phyloP scores from a whole-genome alignment of 2,888 invertebrate genomes.

The Matsumyia berberina region DNA sequence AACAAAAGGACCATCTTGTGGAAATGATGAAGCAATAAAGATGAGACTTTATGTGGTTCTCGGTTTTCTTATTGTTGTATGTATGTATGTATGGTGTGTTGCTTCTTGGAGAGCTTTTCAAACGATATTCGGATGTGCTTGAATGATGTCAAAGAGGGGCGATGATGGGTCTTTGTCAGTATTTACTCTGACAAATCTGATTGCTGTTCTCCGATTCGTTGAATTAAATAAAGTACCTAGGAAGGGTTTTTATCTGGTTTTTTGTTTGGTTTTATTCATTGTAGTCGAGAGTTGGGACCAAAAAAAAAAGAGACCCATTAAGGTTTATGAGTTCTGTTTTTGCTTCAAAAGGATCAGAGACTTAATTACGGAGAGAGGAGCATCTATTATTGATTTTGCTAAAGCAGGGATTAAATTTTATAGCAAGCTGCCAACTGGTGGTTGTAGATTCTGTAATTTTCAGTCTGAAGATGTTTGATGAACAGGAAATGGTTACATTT shows the following conservation, averaged over 20 bases:
- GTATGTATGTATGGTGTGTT: constrained; percentile 2
- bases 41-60: constrained; percentile 36
- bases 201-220: constrained; percentile 18
- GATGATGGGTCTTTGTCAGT: constrained; percentile 16
- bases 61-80: constrained; percentile 2
- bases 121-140: constrained; percentile 28
- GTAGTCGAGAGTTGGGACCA: not conserved
- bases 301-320: no score
- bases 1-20: constrained; percentile 59
- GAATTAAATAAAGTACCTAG: constrained; percentile 8
- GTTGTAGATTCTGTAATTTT: no score
- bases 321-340: not conserved
- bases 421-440: no score
- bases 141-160: constrained; percentile 15
- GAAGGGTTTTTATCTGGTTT: constrained; percentile 13
- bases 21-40: constrained; percentile 55
- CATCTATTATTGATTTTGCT: no score
- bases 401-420: no score
- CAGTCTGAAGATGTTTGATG: no score
- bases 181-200: constrained; percentile 26
- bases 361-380: no score
- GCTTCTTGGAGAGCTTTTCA: constrained; percentile 4
- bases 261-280: not conserved
- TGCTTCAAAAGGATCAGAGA: no score
- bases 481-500: no score